Conservation (phyloP, 2,113 vertebrate species). For the Barnardius zonarius region DNA sequence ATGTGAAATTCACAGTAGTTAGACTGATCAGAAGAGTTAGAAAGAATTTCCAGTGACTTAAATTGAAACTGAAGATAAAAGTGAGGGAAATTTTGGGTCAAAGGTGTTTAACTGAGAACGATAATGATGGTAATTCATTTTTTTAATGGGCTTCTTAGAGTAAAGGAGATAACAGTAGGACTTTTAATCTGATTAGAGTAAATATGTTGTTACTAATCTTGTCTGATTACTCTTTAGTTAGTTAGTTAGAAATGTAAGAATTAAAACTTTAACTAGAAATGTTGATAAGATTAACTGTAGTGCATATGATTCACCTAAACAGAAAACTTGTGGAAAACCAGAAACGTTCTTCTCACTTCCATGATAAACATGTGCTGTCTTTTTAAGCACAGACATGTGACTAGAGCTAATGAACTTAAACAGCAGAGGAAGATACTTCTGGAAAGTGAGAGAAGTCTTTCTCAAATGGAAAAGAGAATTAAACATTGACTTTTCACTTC, state of each 20-base stretch:
- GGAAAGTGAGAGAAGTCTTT: neutral
- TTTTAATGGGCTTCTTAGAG: slow-evolving; percentile 29
- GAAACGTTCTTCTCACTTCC: neutral
- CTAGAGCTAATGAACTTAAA: neutral
- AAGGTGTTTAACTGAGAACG: neutral
- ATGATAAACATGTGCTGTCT: neutral
- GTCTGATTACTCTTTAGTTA: neutral
- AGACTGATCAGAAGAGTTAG: neutral
- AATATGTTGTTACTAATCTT: slow-evolving; percentile 15
- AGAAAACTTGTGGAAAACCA: neutral
- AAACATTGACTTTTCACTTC: neutral
- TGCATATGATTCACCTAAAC: neutral
- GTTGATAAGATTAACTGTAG: neutral
- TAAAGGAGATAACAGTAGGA: slow-evolving; percentile 23
- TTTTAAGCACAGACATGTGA: neutral
- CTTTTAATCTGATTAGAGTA: slow-evolving; percentile 33
- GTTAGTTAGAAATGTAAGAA: neutral
- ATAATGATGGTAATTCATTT: neutral
- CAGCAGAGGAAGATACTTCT: neutral
- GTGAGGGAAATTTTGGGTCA: neutral
- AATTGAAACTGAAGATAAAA: neutral
- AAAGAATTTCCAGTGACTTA: neutral
- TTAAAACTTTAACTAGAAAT: neutral
- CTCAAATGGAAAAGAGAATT: neutral
- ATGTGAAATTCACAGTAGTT: neutral